Conservation (phyloP, 2,797 vertebrate species). For the Nasua narica region DNA sequence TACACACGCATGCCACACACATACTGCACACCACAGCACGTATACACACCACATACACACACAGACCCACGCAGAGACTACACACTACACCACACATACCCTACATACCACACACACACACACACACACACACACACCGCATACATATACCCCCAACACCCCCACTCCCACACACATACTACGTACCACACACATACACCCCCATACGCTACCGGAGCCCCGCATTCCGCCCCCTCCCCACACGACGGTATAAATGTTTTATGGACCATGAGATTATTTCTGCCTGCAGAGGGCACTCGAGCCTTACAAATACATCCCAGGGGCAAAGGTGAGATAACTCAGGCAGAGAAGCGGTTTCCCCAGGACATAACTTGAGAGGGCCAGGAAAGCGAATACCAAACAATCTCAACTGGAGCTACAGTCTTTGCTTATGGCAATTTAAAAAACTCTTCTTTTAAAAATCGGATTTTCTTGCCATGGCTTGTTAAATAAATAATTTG, state of each 20-base stretch:
- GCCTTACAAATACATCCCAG: not conserved
- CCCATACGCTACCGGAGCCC: not conserved
- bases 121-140: not conserved
- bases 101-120: too few species aligned
- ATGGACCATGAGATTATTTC: not conserved
- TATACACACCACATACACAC: too few species aligned
- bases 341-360: not conserved
- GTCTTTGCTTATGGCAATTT: not conserved
- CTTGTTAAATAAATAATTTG: not conserved
- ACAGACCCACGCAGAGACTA: too few species aligned
- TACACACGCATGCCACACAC: too few species aligned
- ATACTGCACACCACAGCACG: too few species aligned
- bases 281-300: conserved; percentile 23
- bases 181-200: not conserved
- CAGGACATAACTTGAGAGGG: not conserved
- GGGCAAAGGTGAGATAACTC: not conserved
- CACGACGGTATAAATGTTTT: not conserved
- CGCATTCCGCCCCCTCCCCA: not conserved
- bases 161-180: not conserved
- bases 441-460: not conserved
- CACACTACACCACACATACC: too few species aligned
- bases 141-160: not conserved
- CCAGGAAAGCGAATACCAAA: not conserved
- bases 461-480: not conserved
- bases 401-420: not conserved